Evolutionary conservation across 2,888 invertebrate species (phyloP).

Genomic region (Drosophila ezoana): DNA sequence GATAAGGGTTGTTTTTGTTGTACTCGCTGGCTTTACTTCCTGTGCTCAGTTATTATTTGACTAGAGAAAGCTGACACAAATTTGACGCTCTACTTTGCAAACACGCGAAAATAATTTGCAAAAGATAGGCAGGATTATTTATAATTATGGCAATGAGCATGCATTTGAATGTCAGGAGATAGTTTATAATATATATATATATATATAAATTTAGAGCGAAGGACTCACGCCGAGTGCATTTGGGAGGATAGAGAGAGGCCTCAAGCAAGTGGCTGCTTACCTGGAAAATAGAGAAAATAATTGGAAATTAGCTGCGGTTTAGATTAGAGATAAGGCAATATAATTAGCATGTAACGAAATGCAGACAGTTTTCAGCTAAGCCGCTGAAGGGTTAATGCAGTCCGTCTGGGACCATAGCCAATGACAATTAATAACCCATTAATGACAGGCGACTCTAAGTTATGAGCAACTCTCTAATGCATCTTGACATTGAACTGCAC

Average conservation of each 20-base stretch:
- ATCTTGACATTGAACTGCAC: slow-evolving; percentile 49
- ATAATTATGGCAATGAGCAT: slow-evolving; percentile 18
- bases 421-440: slow-evolving; percentile 63
- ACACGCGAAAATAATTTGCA: slow-evolving; percentile 17
- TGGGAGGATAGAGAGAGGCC: background rate
- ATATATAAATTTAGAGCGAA: background rate
- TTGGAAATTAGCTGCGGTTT: slow-evolving; percentile 7
- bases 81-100: slow-evolving; percentile 19
- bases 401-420: slow-evolving; percentile 6
- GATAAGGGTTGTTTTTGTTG: slow-evolving; percentile 55
- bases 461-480: slow-evolving; percentile 40
- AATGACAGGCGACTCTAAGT: slow-evolving; percentile 20
- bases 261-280: slow-evolving; percentile 55
- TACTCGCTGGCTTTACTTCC: slow-evolving; percentile 19
- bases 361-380: slow-evolving; percentile 17
- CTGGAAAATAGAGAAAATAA: slow-evolving; percentile 48
- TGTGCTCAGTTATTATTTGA: slow-evolving; percentile 10
- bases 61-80: slow-evolving; percentile 39
- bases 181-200: background rate
- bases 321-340: slow-evolving; percentile 13
- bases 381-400: slow-evolving; percentile 15
- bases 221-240: slow-evolving; percentile 31
- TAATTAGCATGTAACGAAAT: slow-evolving; percentile 41
- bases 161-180: background rate
- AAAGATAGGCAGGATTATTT: slow-evolving; percentile 15